A percentile compares a stretch with the other conserved stretches of the same genome.
These are phyloP conservation scores for Micrasema minimum DNA, from an alignment of 1,140 invertebrate species.

Conservation along the genomic window DNA sequence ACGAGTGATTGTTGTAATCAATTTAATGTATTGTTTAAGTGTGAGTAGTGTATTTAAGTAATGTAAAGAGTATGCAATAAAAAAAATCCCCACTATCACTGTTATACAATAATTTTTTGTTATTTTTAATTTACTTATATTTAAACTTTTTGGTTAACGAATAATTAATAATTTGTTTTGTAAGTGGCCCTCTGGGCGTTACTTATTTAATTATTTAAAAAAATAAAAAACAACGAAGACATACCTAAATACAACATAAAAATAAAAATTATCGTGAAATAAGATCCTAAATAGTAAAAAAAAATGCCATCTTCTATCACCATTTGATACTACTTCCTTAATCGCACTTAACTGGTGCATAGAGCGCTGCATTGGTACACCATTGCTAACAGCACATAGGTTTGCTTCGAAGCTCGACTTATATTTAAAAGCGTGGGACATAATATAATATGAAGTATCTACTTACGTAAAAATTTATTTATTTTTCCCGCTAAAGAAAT, in stretches of 20 bases:
- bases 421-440: neutral
- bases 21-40: slow-evolving; percentile 2
- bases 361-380: neutral
- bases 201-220: neutral
- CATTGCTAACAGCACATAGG: neutral
- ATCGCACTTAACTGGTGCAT: neutral
- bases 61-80: neutral
- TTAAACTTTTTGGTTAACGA: neutral
- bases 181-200: neutral
- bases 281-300: neutral
- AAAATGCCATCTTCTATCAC: neutral
- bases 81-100: too few species aligned
- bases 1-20: neutral
- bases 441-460: neutral
- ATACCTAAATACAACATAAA: neutral
- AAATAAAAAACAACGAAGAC: neutral
- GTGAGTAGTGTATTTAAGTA: neutral
- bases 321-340: neutral
- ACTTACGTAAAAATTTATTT: neutral
- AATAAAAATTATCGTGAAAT: neutral
- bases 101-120: neutral
- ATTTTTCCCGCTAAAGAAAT: too few species aligned
- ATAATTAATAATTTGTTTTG: neutral
- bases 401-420: neutral
- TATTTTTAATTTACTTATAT: neutral